Evolutionary conservation across 2,888 invertebrate genomes (phyloP), one percentile per base, ranked within the genome.

Genomic region (Zygothrica quintamaculata): DNA sequence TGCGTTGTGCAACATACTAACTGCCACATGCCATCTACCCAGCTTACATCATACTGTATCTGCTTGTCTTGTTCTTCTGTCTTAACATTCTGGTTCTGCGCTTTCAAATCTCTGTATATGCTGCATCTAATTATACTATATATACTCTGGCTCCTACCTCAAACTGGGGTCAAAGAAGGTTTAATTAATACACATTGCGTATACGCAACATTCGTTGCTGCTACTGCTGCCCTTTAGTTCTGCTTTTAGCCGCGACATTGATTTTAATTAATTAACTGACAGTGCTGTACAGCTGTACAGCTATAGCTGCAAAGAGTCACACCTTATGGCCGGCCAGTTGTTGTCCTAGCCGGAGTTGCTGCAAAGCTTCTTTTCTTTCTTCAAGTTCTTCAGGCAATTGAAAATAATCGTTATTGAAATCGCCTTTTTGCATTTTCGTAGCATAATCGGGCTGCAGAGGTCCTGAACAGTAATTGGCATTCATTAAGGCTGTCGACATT

Each of bases 381-480:
- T 33, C 1, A n/a, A 12, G 46, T 11, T 11, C 29, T 18, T 40
- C 12, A 7, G 53, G 37, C 68, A 57, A 64, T 64, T 68, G 68
- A 53, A 58, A 64, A 64, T 42, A 22, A 51, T 48, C 65, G 51
- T 65, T 70, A 57, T 53, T 56, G 37, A 57, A 61, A 66, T 61
- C 39, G 66, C 44, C 44, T 31, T 18, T 31, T 9, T 40, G 25
- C 31, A 33, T 26, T 33, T 47, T 34, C 13, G 37, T 33, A 48
- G 44, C 66, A 56, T 39, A 53, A 66, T 56, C 61, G 68, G 53
- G 70, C 25, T 66, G 53, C 61, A 62, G 18, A 22, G 62, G 22
- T 46, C n/a, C 52, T 52, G 39, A 48, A 18, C 43, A 55, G 67
- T 67, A 67, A 71, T 71, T 67, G 71, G 40, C 71, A 58, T 66